These are phyloP conservation scores for Gymnocheta viridis DNA, from an alignment of 2,888 invertebrate genomes.

Conservation along the genomic window DNA sequence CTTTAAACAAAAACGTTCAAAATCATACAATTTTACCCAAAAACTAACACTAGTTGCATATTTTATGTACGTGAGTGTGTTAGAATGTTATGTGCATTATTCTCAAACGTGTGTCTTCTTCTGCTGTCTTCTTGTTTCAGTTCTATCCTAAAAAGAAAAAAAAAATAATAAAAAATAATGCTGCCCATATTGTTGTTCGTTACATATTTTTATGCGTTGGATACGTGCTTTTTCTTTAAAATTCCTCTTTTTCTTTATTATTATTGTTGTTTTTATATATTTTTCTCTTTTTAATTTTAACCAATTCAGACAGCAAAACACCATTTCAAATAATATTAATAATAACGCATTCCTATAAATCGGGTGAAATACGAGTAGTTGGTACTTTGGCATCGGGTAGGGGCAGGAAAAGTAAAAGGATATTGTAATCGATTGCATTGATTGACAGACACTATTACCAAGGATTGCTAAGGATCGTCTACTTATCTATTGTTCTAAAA, in stretches of 20 bases:
- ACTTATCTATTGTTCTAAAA: no score
- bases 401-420: no score
- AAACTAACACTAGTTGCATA: constrained; percentile 65
- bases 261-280: constrained; percentile 19
- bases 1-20: constrained; percentile 40
- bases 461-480: no score
- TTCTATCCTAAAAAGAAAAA: constrained; percentile 19
- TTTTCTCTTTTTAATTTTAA: background rate
- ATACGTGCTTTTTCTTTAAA: constrained; percentile 64
- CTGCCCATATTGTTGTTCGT: constrained; percentile 45
- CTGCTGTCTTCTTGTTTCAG: background rate
- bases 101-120: constrained; percentile 39
- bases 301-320: constrained; percentile 42
- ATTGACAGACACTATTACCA: no score
- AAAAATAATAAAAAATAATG: no score
- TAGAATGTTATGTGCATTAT: constrained; percentile 19
- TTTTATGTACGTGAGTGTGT: constrained; percentile 17
- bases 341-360: constrained; percentile 8
- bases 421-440: no score
- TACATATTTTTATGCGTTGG: constrained; percentile 64
- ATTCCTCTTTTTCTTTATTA: background rate
- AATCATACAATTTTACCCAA: constrained; percentile 51
- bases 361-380: no score
- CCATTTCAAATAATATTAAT: constrained; percentile 36
- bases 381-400: background rate